Evolutionary conservation across 2,797 vertebrate species (phyloP).

Genomic region (Petrocephalus sullivani): DNA sequence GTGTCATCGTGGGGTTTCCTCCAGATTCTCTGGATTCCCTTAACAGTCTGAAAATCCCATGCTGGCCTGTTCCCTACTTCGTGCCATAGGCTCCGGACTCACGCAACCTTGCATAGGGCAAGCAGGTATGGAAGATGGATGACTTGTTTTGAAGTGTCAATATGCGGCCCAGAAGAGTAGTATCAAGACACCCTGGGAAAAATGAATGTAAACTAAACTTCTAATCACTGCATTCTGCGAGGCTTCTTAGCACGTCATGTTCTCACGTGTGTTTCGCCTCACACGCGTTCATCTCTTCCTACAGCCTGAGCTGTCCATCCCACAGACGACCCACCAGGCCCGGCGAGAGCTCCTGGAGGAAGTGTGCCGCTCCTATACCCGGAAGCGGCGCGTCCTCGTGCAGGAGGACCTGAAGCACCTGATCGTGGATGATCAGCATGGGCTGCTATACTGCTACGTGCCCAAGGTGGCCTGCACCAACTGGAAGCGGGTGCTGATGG

Average conservation of each 20-base stretch:
- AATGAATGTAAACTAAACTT: neutral
- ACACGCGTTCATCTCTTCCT: neutral
- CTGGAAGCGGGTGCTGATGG: constrained; percentile 89
- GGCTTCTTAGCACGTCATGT: neutral
- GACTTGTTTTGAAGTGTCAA: neutral
- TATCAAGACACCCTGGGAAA: neutral
- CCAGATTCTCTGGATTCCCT: neutral
- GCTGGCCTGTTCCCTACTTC: neutral
- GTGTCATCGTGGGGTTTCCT: neutral
- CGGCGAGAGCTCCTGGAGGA: constrained; percentile 70
- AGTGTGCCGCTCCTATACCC: constrained; percentile 72
- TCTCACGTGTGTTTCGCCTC: neutral
- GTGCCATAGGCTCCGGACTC: neutral
- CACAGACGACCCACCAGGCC: constrained; percentile 69
- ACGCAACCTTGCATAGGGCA: neutral
- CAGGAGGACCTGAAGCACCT: constrained; percentile 79
- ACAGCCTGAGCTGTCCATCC: constrained; percentile 54
- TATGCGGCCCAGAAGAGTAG: neutral
- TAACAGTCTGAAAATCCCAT: neutral
- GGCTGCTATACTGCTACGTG: constrained; percentile 86
- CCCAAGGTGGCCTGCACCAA: constrained; percentile 90
- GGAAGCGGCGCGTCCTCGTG: constrained; percentile 71
- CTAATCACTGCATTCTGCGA: neutral
- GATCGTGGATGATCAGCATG: constrained; percentile 78
- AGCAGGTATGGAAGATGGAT: neutral